phyloP scores from a whole-genome alignment of 2,797 vertebrate genomes.

The Oryzias dopingdopingensis region DNA sequence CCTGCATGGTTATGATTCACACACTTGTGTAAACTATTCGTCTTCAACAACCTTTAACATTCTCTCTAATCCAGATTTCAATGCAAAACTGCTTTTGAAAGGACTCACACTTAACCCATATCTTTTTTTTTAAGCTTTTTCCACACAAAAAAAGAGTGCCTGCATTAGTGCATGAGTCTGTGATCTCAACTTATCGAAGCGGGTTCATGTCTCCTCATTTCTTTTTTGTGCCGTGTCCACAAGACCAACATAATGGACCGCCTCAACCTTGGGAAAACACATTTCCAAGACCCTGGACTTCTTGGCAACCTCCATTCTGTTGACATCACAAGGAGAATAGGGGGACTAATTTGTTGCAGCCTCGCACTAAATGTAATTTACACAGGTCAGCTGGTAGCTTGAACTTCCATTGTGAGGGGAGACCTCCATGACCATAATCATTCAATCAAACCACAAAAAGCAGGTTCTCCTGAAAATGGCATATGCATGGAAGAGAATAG shows the following conservation, averaged over 20 bases:
- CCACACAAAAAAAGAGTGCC: neutral
- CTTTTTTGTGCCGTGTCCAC: conserved; percentile 33
- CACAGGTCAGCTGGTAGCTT: conserved; percentile 58
- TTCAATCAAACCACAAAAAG: conserved; percentile 61
- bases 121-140: no score
- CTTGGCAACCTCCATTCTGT: conserved; percentile 62
- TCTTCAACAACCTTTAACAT: no score
- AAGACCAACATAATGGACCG: conserved; percentile 55
- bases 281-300: conserved; percentile 52
- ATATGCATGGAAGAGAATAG: conserved; percentile 51
- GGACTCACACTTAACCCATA: no score
- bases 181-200: conserved; percentile 33
- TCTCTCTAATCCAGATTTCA: no score
- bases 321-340: conserved; percentile 68
- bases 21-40: no score
- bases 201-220: conserved; percentile 17
- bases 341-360: conserved; percentile 61
- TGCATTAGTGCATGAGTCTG: conserved; percentile 21
- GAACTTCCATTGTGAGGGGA: conserved; percentile 60
- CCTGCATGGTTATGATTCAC: no score
- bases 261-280: conserved; percentile 50
- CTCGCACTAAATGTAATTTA: conserved; percentile 69
- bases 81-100: no score
- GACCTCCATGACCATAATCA: conserved; percentile 62
- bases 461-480: conserved; percentile 33